Conservation (phyloP, 2,797 vertebrate species). For the Tenualosa ilisha region DNA sequence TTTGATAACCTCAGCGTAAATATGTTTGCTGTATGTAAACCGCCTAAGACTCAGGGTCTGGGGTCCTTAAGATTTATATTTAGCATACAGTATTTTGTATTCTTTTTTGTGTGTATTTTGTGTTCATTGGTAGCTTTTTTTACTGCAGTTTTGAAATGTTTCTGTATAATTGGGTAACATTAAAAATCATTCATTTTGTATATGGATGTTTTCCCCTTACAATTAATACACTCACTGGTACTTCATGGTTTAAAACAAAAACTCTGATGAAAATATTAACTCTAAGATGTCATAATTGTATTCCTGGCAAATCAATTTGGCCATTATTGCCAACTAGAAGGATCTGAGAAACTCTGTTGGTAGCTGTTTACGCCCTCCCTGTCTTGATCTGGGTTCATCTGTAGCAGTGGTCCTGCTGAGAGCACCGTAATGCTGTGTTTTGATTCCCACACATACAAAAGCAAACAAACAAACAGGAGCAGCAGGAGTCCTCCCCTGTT, state of each 20-base stretch:
- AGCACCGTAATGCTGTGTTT: not conserved
- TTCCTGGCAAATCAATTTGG: slow-evolving; percentile 21
- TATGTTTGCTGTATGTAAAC: not conserved
- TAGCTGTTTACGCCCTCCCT: not conserved
- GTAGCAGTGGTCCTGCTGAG: not conserved
- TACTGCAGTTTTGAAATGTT: no score
- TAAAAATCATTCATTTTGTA: not conserved
- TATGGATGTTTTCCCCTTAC: not conserved
- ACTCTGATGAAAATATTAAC: not conserved
- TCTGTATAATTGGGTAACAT: no score
- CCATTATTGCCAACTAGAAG: not conserved
- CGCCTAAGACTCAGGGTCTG: not conserved
- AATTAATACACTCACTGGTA: not conserved
- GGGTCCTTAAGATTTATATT: not conserved
- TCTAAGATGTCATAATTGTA: not conserved
- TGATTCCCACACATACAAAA: slow-evolving; percentile 3
- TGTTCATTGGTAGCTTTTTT: no score
- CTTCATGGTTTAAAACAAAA: not conserved
- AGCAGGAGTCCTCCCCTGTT: slow-evolving; percentile 71
- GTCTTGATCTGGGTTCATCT: slow-evolving; percentile 14
- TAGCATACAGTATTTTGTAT: no score
- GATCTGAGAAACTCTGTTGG: not conserved
- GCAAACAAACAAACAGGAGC: slow-evolving; percentile 70
- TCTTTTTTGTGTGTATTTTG: no score
- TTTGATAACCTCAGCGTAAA: not conserved